Conservation (phyloP, 2,113 vertebrate genomes). For the Spermophilus dauricus region DNA sequence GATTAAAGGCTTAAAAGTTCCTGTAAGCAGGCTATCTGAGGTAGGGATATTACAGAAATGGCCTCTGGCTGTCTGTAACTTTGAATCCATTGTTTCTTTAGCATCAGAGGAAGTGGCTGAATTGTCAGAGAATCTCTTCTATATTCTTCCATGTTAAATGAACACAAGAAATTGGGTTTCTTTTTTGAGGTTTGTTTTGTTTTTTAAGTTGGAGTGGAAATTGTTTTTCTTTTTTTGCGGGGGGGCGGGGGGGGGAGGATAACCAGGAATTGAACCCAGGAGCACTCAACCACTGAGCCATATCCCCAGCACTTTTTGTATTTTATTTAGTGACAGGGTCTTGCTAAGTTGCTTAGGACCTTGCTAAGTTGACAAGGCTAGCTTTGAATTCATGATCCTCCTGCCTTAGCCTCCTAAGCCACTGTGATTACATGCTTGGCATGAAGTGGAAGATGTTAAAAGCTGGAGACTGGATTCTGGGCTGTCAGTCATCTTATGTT, state of each 20-base stretch:
- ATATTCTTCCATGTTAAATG: neutral
- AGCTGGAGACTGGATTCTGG: neutral
- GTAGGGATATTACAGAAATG: conserved; percentile 13
- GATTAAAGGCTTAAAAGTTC: neutral
- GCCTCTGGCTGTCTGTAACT: neutral
- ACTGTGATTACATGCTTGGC: too few species aligned
- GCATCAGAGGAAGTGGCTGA: neutral
- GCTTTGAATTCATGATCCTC: too few species aligned
- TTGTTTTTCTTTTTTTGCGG: too few species aligned
- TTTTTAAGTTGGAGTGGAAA: neutral
- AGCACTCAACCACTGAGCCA: too few species aligned
- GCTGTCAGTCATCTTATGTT: neutral
- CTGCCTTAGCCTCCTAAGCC: too few species aligned
- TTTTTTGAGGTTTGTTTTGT: neutral
- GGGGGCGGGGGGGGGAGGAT: too few species aligned
- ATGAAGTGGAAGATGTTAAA: neutral
- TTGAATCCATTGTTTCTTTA: conserved; percentile 19
- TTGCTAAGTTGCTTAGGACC: too few species aligned
- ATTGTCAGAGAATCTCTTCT: neutral
- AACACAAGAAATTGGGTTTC: neutral
- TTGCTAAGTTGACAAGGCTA: too few species aligned
- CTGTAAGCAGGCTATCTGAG: neutral
- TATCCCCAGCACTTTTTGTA: too few species aligned
- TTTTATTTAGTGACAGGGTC: too few species aligned
- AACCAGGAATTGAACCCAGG: too few species aligned